These are phyloP conservation scores for Meles meles DNA, from an alignment of 2,113 vertebrate genomes.

Conservation along the genomic window DNA sequence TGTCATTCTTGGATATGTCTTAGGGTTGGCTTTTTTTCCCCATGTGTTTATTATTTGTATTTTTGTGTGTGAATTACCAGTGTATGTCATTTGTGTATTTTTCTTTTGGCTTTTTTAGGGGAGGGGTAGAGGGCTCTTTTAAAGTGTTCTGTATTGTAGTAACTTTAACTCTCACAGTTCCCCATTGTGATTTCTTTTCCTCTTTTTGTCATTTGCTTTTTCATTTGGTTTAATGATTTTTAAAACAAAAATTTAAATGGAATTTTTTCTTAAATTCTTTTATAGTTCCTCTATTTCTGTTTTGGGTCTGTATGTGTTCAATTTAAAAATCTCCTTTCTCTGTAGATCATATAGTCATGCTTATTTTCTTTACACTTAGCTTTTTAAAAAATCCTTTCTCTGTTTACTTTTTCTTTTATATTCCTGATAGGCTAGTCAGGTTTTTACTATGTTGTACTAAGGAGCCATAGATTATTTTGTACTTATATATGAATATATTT, in stretches of 20 bases:
- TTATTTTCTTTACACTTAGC: not conserved
- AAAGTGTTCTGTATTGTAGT: not conserved
- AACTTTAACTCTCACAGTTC: not conserved
- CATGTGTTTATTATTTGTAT: not conserved
- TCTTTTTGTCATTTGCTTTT: constrained; percentile 2
- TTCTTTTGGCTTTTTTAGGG: not conserved
- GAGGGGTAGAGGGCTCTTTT: not conserved
- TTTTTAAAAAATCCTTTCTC: not conserved
- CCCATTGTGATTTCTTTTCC: not conserved
- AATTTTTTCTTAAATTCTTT: not conserved
- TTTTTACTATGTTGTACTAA: not conserved
- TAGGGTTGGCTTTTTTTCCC: not conserved
- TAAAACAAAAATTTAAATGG: too few relatives aligned
- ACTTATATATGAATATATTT: not conserved
- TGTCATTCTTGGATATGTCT: not conserved
- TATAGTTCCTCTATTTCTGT: not conserved
- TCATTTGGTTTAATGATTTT: not conserved
- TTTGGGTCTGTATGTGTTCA: not conserved
- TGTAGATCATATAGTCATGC: not conserved
- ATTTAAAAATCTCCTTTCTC: not conserved
- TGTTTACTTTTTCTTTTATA: not conserved
- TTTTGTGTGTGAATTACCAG: not conserved
- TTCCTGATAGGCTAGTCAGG: not conserved
- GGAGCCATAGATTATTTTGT: not conserved
- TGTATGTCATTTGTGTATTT: not conserved